Base-by-base conservation (phyloP, 2,113 vertebrate genomes). In the Lontra canadensis region DNA sequence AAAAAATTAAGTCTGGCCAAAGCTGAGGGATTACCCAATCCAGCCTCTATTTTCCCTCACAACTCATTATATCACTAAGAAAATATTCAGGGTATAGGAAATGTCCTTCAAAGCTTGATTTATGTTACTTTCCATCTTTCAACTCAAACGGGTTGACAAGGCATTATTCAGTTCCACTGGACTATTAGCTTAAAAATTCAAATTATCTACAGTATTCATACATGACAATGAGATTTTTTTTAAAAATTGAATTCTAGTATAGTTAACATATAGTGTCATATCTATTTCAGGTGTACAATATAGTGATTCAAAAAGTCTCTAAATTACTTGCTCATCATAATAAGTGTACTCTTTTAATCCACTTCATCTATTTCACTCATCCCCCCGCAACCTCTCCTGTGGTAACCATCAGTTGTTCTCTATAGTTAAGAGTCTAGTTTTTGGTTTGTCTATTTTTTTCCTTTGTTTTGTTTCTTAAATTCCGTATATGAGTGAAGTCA, bases 181-280 rank as follows among this genome's bases (percentile, higher is more conserved):
- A 67, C 21, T 34, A 82, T 79, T 94, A 82, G 59, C 52, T 95
- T 95, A 34, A 85, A 85, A 44, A 18, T 94, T 91, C 57, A 88
- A 81, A 57, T 92, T 67, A 89, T 52, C 20, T 83, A 44, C 78
- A 93, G 26, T 59, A 67, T 67, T 90, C 15, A 94, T 57, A 49
- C 11, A 59, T 21, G 57, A 90, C 20, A 39, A 49, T 94, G 9
- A 89, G 49, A 82, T 76, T 78, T 69, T 74, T 44, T 74, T 29
- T 0, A 2, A 21, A 15, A 44, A 44, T 29, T 76, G 4, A 76
- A 76, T 76, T 76, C 42, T 39, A 25, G 39, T 76, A 44, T 17
- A 29, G 73, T 76, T 76, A 76, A 76, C 42, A 76, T 74, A 74
- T 44, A 76, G 26, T 44, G 73, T 76, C 42, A 76, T 76, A 44